A percentile compares a stretch with the other conserved stretches of the same genome.
These are phyloP conservation scores for Apocheima hispidaria DNA, from an alignment of 2,888 invertebrate genomes.

Conservation along the genomic window DNA sequence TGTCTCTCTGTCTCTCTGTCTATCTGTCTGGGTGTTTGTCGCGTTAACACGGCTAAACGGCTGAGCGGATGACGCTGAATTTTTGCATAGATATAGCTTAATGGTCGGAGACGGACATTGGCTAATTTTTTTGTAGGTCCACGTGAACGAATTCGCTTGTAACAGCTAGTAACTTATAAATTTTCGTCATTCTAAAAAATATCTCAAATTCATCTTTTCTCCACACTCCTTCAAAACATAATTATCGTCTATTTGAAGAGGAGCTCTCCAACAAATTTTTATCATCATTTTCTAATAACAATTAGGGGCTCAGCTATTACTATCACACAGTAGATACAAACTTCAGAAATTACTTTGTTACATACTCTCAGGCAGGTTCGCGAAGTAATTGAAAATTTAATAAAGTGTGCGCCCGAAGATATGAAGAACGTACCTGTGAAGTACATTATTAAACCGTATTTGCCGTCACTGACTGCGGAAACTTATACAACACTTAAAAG, in stretches of 20 bases:
- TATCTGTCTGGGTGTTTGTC: too few species aligned
- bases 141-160: too few species aligned
- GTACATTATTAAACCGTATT: slow-evolving; percentile 23
- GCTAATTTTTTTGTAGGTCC: too few species aligned
- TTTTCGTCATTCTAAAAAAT: too few species aligned
- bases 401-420: slow-evolving; percentile 52
- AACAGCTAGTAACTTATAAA: too few species aligned
- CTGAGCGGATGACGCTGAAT: too few species aligned
- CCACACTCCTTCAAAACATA: background rate
- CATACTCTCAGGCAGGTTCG: slow-evolving; percentile 44
- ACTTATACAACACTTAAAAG: slow-evolving; percentile 4
- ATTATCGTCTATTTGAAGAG: background rate
- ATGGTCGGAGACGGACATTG: too few species aligned
- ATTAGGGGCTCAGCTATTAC: slow-evolving; percentile 5
- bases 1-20: too few species aligned
- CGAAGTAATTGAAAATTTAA: slow-evolving; percentile 63
- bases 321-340: slow-evolving; percentile 5
- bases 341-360: slow-evolving; percentile 27
- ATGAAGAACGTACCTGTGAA: slow-evolving; percentile 44
- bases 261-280: slow-evolving; percentile 4
- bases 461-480: slow-evolving; percentile 14
- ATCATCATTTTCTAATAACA: slow-evolving; percentile 19
- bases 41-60: too few species aligned
- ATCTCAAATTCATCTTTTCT: too few species aligned
- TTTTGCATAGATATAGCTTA: too few species aligned